phyloP scores from a whole-genome alignment of 2,888 invertebrate species.

The Galerucella calmariensis region DNA sequence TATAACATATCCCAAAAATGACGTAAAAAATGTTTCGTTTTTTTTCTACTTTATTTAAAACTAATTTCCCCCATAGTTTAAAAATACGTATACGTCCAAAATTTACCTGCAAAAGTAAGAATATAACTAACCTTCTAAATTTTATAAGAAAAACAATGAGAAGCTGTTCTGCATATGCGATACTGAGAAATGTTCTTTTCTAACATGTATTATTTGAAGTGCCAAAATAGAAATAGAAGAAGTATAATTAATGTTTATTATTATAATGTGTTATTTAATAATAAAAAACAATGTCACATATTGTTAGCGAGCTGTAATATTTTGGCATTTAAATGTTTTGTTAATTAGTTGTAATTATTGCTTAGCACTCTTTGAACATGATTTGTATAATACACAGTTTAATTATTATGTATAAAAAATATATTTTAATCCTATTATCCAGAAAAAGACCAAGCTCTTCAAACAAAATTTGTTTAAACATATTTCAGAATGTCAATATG shows the following conservation, averaged over 20 bases:
- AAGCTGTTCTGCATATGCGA: conserved; percentile 11
- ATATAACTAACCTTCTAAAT: background rate
- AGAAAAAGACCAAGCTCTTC: no score
- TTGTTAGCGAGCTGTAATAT: background rate
- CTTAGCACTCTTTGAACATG: conserved; percentile 1
- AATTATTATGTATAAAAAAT: no score
- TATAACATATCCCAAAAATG: no score
- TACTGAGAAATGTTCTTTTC: conserved; percentile 14
- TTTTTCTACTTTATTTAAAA: no score
- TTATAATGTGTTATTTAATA: conserved; percentile 7
- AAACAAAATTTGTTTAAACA: no score
- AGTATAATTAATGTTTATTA: conserved; percentile 14
- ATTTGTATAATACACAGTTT: background rate
- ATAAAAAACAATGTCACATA: background rate
- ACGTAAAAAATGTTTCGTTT: no score
- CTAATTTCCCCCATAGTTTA: no score
- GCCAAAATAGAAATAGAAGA: conserved; percentile 26
- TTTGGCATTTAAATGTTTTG: conserved; percentile 6
- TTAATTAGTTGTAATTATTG: background rate
- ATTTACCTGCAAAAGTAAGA: conserved; percentile 4
- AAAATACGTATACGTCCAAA: background rate
- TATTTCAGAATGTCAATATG: no score
- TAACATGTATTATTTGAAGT: conserved; percentile 28
- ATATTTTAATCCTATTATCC: no score
- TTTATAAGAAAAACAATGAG: conserved; percentile 15